Conservation (phyloP, 2,797 vertebrate species). For the Acomys russatus region DNA sequence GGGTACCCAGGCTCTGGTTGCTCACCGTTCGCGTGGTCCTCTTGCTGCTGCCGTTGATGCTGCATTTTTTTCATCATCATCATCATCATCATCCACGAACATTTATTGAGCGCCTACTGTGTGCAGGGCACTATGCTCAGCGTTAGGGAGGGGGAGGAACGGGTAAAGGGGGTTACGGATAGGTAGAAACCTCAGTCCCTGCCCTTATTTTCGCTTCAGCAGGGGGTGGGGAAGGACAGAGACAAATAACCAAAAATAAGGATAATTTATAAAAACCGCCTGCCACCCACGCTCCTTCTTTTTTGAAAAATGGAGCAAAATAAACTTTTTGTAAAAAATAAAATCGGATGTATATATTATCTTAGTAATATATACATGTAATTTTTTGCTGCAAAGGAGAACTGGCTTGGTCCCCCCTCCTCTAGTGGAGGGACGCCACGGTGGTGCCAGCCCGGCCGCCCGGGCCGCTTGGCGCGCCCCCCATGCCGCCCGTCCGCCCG, state of each 20-base stretch:
- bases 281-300: slow-evolving; percentile 80
- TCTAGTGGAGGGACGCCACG: slow-evolving; percentile 78
- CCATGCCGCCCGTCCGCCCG: slow-evolving; percentile 77
- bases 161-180: slow-evolving; percentile 57
- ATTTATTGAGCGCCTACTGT: slow-evolving; percentile 85
- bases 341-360: slow-evolving; percentile 84
- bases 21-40: slow-evolving; percentile 89
- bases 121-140: slow-evolving; percentile 77
- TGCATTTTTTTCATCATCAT: slow-evolving; percentile 89
- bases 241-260: slow-evolving; percentile 80
- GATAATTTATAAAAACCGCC: slow-evolving; percentile 80
- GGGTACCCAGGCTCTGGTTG: slow-evolving; percentile 75
- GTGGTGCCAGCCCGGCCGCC: slow-evolving; percentile 66
- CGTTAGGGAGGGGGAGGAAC: slow-evolving; percentile 57
- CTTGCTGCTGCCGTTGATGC: slow-evolving; percentile 87
- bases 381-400: slow-evolving; percentile 83
- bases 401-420: slow-evolving; percentile 75
- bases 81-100: slow-evolving; percentile 87
- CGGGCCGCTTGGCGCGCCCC: slow-evolving; percentile 73
- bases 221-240: slow-evolving; percentile 81
- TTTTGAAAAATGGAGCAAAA: slow-evolving; percentile 82
- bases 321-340: slow-evolving; percentile 85
- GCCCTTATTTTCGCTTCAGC: slow-evolving; percentile 81
- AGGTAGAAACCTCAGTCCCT: slow-evolving; percentile 76
- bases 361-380: slow-evolving; percentile 82